phyloP scores from a whole-genome alignment of 2,888 invertebrate genomes.

The Trachelus tabidus region DNA sequence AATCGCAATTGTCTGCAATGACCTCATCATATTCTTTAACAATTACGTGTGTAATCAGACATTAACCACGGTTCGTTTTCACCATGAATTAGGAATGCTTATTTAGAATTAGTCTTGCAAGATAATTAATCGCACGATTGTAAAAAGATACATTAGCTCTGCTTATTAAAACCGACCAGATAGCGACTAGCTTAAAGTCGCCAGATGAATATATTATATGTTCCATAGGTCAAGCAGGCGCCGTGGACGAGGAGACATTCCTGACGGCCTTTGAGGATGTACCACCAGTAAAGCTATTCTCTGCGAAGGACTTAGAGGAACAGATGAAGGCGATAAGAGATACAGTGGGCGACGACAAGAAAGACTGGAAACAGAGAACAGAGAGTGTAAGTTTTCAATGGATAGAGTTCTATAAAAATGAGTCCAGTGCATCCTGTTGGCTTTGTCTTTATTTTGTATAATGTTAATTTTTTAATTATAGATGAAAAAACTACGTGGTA shows the following conservation, averaged over 20 bases:
- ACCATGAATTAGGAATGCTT: neutral
- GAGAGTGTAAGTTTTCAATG: constrained; percentile 77
- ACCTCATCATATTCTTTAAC: neutral
- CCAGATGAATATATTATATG: neutral
- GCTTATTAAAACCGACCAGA: neutral
- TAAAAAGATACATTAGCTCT: neutral
- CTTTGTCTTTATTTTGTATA: neutral
- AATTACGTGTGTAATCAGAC: neutral
- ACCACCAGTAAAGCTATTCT: constrained; percentile 85
- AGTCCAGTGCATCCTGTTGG: neutral
- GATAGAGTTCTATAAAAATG: neutral
- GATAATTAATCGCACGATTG: neutral
- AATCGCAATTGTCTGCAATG: neutral
- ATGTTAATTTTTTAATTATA: constrained; percentile 62
- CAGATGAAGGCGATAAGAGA: constrained; percentile 80
- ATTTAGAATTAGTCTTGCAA: neutral
- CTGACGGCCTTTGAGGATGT: constrained; percentile 86
- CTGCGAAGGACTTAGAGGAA: constrained; percentile 85
- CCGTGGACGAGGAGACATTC: constrained; percentile 90
- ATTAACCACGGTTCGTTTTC: neutral
- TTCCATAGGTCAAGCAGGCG: constrained; percentile 76
- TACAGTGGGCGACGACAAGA: constrained; percentile 81
- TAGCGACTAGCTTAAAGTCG: neutral
- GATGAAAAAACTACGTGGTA: constrained; percentile 87
- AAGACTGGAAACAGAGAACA: constrained; percentile 95